phyloP scores from a whole-genome alignment of 2,113 vertebrate species.

The Vulpes ferrilata region DNA sequence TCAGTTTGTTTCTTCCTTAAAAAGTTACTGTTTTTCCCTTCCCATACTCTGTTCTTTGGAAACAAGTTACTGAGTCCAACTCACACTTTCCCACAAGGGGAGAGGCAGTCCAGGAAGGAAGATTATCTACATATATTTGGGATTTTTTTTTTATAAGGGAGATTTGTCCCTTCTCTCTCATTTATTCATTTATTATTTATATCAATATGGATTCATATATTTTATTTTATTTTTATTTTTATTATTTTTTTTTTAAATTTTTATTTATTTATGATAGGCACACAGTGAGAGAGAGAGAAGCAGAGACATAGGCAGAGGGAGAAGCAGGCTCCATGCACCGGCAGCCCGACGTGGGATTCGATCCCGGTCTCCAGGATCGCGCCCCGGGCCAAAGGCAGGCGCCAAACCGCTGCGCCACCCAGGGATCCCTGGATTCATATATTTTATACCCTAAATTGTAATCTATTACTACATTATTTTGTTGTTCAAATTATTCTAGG shows the following conservation, averaged over 20 bases:
- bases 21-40: background rate
- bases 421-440: background rate
- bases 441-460: slow-evolving; percentile 9
- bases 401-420: too few relatives aligned
- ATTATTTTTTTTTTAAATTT: too few relatives aligned
- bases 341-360: too few relatives aligned
- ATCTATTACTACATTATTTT: background rate
- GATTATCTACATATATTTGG: background rate
- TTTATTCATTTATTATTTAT: background rate
- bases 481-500: slow-evolving; percentile 21
- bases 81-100: background rate
- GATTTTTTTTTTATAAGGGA: slow-evolving; percentile 18
- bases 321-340: too few relatives aligned
- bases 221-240: too few relatives aligned
- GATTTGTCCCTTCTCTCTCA: background rate
- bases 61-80: background rate
- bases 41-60: background rate
- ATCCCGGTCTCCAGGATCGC: too few relatives aligned
- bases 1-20: background rate
- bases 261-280: too few relatives aligned
- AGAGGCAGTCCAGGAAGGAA: background rate
- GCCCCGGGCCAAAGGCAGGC: too few relatives aligned
- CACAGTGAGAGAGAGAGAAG: too few relatives aligned
- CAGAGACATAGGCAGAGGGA: too few relatives aligned
- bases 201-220: background rate